These are phyloP conservation scores for Stomatorhinus walkeri DNA, from an alignment of 2,797 vertebrate genomes.

Conservation along the genomic window DNA sequence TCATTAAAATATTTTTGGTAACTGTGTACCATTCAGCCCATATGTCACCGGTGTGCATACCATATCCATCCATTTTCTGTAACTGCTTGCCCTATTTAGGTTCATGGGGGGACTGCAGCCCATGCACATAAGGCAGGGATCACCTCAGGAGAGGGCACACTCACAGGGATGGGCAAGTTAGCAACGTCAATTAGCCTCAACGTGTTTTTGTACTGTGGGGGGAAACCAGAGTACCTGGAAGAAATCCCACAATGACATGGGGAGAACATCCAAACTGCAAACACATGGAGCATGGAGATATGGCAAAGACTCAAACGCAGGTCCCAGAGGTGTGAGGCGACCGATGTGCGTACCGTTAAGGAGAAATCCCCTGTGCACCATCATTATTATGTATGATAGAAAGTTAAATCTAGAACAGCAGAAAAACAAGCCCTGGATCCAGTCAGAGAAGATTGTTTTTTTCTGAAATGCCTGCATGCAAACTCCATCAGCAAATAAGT, in stretches of 20 bases:
- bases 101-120: not conserved
- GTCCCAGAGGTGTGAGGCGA: not conserved
- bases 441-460: not conserved
- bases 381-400: not conserved
- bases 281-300: not conserved
- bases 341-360: not conserved
- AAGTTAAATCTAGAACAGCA: not conserved
- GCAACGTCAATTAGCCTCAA: not conserved
- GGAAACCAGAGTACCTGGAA: not conserved
- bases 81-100: not conserved
- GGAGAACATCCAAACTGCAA: not conserved
- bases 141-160: not conserved
- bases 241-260: not conserved
- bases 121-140: not conserved
- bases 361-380: not conserved
- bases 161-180: not conserved
- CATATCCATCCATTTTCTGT: not conserved
- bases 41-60: not conserved
- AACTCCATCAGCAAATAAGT: not conserved
- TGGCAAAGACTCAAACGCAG: not conserved
- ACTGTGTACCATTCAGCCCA: not conserved
- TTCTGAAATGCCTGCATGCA: not conserved
- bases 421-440: not conserved
- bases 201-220: not conserved
- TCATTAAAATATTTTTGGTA: not conserved